These are phyloP conservation scores for Drosophila quadrilineata DNA, from an alignment of 1,140 invertebrate species.

Conservation along the genomic window DNA sequence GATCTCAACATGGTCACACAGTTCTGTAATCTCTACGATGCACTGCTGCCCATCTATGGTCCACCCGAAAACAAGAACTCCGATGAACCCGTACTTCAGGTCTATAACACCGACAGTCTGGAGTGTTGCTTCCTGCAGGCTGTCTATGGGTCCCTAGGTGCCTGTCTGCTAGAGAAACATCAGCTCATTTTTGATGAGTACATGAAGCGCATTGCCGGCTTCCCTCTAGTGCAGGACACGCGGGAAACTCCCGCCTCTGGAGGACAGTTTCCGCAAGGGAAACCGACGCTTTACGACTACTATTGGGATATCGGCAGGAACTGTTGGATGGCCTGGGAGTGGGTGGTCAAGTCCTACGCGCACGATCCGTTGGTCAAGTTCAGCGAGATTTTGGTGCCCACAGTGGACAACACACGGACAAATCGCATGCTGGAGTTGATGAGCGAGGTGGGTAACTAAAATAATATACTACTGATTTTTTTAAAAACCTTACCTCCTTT, in stretches of 20 bases:
- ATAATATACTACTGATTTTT: background rate
- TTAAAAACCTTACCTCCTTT: background rate
- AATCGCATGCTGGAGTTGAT: slow-evolving; percentile 90
- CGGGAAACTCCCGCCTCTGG: slow-evolving; percentile 85
- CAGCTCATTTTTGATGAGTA: slow-evolving; percentile 89
- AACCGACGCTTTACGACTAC: slow-evolving; percentile 90
- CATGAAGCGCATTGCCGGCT: slow-evolving; percentile 88
- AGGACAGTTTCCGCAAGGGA: slow-evolving; percentile 85
- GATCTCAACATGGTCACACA: slow-evolving; percentile 93
- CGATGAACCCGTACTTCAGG: slow-evolving; percentile 81
- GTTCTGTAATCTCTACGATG: slow-evolving; percentile 90
- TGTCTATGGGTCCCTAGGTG: slow-evolving; percentile 92
- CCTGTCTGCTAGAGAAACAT: slow-evolving; percentile 86
- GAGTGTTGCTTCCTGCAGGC: slow-evolving; percentile 89
- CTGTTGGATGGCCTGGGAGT: slow-evolving; percentile 93
- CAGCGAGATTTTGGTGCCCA: slow-evolving; percentile 93
- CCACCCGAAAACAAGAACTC: slow-evolving; percentile 70
- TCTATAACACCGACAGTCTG: slow-evolving; percentile 83
- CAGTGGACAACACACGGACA: slow-evolving; percentile 90
- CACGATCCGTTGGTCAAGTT: slow-evolving; percentile 88
- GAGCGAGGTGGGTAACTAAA: slow-evolving; percentile 84
- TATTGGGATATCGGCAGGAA: slow-evolving; percentile 86
- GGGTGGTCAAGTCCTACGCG: slow-evolving; percentile 88
- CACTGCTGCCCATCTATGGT: slow-evolving; percentile 82
- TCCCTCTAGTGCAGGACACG: slow-evolving; percentile 86